Percentiles rank a stretch among this genome's conserved stretches.
Conservation (phyloP, 2,888 invertebrate species). For the Macroteleia sp. region DNA sequence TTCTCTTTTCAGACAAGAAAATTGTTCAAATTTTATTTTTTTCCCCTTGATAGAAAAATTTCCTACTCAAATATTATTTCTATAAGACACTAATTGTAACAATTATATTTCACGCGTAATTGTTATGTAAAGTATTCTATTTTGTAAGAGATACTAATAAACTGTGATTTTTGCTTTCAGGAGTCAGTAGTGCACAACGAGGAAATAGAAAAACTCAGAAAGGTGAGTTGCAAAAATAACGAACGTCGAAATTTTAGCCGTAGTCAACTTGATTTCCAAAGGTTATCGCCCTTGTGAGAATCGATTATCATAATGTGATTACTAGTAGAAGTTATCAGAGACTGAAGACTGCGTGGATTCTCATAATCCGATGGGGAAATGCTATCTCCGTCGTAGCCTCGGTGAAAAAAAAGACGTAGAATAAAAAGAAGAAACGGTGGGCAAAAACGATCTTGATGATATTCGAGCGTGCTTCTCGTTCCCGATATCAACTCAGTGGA, state of each 20-base stretch:
- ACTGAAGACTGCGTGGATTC: constrained; percentile 54
- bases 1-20: too few relatives aligned
- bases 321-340: constrained; percentile 37
- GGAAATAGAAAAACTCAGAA: constrained; percentile 59
- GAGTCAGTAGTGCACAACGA: constrained; percentile 47
- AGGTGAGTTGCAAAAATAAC: constrained; percentile 42
- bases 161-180: constrained; percentile 45
- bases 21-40: too few relatives aligned
- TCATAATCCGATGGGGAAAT: constrained; percentile 45
- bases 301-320: constrained; percentile 61
- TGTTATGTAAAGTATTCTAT: constrained; percentile 19
- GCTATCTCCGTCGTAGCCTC: constrained; percentile 33
- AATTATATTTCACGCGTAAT: not conserved
- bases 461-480: constrained; percentile 53
- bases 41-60: too few relatives aligned
- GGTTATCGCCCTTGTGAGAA: constrained; percentile 49
- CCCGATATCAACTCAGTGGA: constrained; percentile 51
- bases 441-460: constrained; percentile 43
- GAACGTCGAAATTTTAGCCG: constrained; percentile 17
- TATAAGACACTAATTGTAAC: too few relatives aligned
- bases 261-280: constrained; percentile 19
- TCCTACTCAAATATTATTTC: too few relatives aligned
- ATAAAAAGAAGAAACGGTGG: constrained; percentile 8
- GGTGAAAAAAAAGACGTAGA: constrained; percentile 10
- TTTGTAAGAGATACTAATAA: constrained; percentile 32